Conservation (phyloP, 30 jellyfish, hydroid and myxozoan genomes). For the Rhopilema esculentum region DNA sequence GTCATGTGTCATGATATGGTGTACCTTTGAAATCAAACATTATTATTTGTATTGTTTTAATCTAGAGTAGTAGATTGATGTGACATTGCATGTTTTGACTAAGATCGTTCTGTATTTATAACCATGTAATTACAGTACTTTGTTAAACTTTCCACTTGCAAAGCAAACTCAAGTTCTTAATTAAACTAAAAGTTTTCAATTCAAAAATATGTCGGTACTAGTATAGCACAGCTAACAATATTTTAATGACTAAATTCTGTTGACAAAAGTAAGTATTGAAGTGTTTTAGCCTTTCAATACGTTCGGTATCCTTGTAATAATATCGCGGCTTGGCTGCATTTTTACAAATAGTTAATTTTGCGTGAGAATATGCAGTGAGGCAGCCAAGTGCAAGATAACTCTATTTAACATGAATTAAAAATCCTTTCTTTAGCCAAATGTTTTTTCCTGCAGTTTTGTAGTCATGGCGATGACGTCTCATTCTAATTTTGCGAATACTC, state of each 20-base stretch:
- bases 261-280: background rate
- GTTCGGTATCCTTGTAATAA: background rate
- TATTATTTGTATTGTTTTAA: too few relatives aligned
- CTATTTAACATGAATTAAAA: background rate
- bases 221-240: background rate
- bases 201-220: background rate
- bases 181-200: background rate
- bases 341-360: background rate
- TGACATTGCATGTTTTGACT: too few relatives aligned
- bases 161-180: background rate
- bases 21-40: too few relatives aligned
- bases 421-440: background rate
- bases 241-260: background rate
- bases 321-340: background rate
- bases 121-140: too few relatives aligned
- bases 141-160: background rate
- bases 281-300: background rate
- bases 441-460: background rate
- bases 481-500: background rate
- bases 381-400: background rate
- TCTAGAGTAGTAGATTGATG: too few relatives aligned
- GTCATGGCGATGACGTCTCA: background rate
- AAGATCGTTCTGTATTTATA: too few relatives aligned
- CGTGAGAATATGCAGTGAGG: background rate
- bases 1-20: too few relatives aligned